Base-by-base conservation (phyloP, 2,797 vertebrate genomes). In the Graptemys geographica region DNA sequence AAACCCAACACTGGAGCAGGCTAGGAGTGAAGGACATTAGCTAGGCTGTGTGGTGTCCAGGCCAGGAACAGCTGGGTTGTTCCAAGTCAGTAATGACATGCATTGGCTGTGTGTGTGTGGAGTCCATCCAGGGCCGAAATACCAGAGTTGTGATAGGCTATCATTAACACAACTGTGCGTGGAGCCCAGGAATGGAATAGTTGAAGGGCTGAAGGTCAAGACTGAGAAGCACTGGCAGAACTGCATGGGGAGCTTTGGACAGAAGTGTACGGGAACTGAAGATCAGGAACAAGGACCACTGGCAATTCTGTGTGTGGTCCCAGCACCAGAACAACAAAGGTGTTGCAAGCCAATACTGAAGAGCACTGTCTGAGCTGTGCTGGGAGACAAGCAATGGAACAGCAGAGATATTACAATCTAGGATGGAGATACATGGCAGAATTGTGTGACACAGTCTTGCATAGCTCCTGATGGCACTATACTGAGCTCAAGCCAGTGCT, bases 351-450 rank as follows among this genome's bases (percentile, higher is more conserved):
- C 31, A 53, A 56, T 53, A 37, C 53, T 33, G n/a, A 81, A 76
- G 49, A 56, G 15, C 33, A 59, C 5, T 10, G 31, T 6, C 11
- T 74, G 18, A n/a, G 37, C 33, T 2, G 21, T 16, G 7, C 1
- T 2, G 86, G 62, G 72, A 1, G 0, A 79, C 3, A 31, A 47
- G 84, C 84, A 56, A 0, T 0, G 65, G 56, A 12, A 25, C 78
- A n/a, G 78, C 0, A 0, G 21, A 9, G 55, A 76, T 53, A 4
- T 5, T 2, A 15, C 41, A 11, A 81, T 41, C 59, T 0, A 1
- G 41, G 90, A n/a, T 53, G 62, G 49, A 83, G 82, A 55, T 74
- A 81, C 33, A 80, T 52, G 85, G 94, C 84, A 90, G 3, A 0
- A 0, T 78, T 1, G 4, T 44, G 37, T 44, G 84, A 91, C 72